Evolutionary conservation across 1,140 invertebrate species (phyloP), one percentile per base, ranked within the genome.

Genomic region (Drosophila busckii): DNA sequence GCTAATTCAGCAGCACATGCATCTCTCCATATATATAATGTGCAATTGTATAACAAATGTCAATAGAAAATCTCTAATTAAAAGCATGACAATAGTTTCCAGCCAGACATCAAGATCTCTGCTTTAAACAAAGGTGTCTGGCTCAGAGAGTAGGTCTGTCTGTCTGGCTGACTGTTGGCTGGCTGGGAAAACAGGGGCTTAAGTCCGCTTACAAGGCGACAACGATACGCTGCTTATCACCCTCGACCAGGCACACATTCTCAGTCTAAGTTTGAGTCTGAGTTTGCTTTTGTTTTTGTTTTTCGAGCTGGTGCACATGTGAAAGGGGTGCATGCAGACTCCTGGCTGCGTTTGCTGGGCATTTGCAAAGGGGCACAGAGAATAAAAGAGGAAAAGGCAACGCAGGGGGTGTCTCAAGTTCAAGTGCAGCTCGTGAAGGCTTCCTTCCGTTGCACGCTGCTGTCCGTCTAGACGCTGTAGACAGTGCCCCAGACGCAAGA

Each of bases 71-170:
- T 45, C 50, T 61, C 34, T 55, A 61, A 61, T 61, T 61, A 61
- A 59, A 55, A 61, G 50, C 58, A 25, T 41, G 22, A 61, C 58
- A 61, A 60, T 60, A 54, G 54, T 58, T 49, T 26, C 45, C 31
- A 44, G 42, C 23, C 59, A 56, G 59, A 62, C 59, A 56, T 62
- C 59, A 62, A 62, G 59, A 62, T 55, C 50, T 60, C 12, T 12
- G 17, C 19, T 23, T 16, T 16, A 45, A 61, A 61, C 50, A 61
- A 61, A 61, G 58, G 42, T 62, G 59, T 62, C 59, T 55, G 26
- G 22, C 34, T 35, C 19, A 17, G 6, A 32, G 29, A 37, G 20
- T 49, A 42, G 26, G 17, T 42, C 12, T 9, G 20, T 44, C 32
- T 20, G 31, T 22, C 13, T 9, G 15, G 19, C 31, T 35, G 28